Evolutionary conservation across 2,113 vertebrate species (phyloP), one percentile per base, ranked within the genome.

Genomic region (Indri indri): DNA sequence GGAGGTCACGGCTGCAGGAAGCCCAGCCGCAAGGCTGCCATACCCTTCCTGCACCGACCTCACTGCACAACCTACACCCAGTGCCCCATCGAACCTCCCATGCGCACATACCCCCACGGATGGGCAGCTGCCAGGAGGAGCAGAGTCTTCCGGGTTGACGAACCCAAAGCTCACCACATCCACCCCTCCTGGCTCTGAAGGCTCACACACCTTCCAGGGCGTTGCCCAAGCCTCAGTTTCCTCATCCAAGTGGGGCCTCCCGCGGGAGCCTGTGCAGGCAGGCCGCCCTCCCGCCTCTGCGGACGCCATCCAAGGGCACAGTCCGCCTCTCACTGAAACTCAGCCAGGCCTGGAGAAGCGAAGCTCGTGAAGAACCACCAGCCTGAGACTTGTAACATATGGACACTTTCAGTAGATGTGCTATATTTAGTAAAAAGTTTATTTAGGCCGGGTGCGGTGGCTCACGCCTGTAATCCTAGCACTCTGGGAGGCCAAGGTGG

Each of bases 71-170:
- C 23, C 70, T 50, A 45, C 9, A 34, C 5, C 68, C 18, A 59
- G 6, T 3, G 45, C 4, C 37, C 45, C 37, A 5, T 0, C n/a
- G n/a, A 52, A 47, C 40, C n/a, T 57, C 73, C 76, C 40, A 40
- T 12, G 16, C 10, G 27, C 63, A 23, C 1, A 2, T 12, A 30
- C 61, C 61, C 18, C 40, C 37, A 34, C 0, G 30, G 45, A 45
- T 4, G 18, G 34, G 66, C 13, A 13, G 34, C 34, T 22, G 11
- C n/a, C 16, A 34, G 30, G 11, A 88, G 70, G 20, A 88, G 40
- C 30, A 16, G 16, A 32, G 32, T 50, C 73, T 50, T 18, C 70
- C 25, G 8, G 40, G 54, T 27, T 2, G 17, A 40, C n/a, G 12
- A 40, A 66, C 22, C 37, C 4, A 20, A n/a, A 40, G 30, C 14